These are phyloP conservation scores for Calameuta pallipes DNA, from an alignment of 2,888 invertebrate genomes.

Conservation along the genomic window DNA sequence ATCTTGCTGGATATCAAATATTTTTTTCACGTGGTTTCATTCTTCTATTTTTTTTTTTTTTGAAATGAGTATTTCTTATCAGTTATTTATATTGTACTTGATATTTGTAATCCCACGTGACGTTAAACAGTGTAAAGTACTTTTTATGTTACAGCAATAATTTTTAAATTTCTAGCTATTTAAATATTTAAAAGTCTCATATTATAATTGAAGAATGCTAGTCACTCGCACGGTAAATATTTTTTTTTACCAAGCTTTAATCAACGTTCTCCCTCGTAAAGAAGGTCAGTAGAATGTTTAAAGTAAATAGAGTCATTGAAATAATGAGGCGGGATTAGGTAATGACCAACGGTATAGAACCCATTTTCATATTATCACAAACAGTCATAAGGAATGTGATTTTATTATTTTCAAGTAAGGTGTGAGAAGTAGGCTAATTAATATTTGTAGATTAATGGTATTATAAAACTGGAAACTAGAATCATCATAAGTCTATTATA, in stretches of 20 bases:
- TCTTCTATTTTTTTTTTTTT: background rate
- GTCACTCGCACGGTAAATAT: background rate
- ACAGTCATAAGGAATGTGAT: background rate
- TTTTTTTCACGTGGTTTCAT: background rate
- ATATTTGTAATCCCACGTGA: background rate
- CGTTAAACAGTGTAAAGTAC: background rate
- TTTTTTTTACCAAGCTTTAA: background rate
- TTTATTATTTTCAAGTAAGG: background rate
- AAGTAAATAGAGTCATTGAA: background rate
- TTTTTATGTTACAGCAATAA: background rate
- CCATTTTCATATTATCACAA: background rate
- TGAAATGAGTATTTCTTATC: background rate
- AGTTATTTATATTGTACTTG: background rate
- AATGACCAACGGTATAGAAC: background rate
- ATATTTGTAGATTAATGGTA: background rate
- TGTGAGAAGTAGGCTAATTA: background rate
- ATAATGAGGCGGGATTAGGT: background rate
- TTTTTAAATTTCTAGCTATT: background rate
- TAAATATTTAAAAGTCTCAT: background rate
- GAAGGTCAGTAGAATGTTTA: background rate
- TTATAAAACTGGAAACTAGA: background rate
- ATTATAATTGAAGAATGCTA: background rate
- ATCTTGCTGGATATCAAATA: background rate
- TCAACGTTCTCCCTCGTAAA: background rate
- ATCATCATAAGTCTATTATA: background rate